Base-by-base conservation (phyloP, 2,888 invertebrate genomes). In the Lepidochitona cinerea region DNA sequence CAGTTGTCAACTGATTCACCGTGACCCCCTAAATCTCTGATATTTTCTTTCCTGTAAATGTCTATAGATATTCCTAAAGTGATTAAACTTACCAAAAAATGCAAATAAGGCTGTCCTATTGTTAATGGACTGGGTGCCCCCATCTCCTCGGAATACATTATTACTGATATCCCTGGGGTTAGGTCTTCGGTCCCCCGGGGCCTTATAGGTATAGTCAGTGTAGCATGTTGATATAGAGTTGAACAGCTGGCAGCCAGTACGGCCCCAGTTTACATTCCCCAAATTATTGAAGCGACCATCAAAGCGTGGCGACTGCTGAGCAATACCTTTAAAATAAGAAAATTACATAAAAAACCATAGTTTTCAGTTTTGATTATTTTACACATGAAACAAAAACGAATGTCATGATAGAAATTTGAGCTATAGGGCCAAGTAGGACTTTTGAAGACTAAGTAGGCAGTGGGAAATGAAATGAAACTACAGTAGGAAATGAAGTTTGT, bases 81-180 rank as follows among this genome's bases (percentile, higher is more conserved):
- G n/a, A n/a, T n/a, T n/a, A n/a, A n/a, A n/a, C n/a, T 79, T 88
- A 93, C 93, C 93, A 84, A 93, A 94, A 85, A 93, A 93, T 0
- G 93, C 93, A 33, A 93, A 90, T 18, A 94, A 88, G 0, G 93
- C 93, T 72, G 92, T 93, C 85, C 92, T 92, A 54, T 93, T 93
- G 2, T 91, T 91, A 79, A 85, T 87, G n/a, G 93, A 93, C 1
- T 91, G 91, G n/a, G 78, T 72, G 7, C 81, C 79, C 0, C 84
- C 80, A 1, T 78, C 71, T 7, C 92, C 92, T 9, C 82, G 84
- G 84, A 93, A 90, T 18, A 93, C 84, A 6, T 85, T 76, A n/a
- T 92, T 91, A 82, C 93, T 93, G 37, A 93, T 85, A 0, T 81
- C 79, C 54, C 93, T 86, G 5, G 93, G 93, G 84, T 93, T 92